These are phyloP conservation scores for Tringa solitaria DNA, from an alignment of 2,113 vertebrate species.

Conservation along the genomic window DNA sequence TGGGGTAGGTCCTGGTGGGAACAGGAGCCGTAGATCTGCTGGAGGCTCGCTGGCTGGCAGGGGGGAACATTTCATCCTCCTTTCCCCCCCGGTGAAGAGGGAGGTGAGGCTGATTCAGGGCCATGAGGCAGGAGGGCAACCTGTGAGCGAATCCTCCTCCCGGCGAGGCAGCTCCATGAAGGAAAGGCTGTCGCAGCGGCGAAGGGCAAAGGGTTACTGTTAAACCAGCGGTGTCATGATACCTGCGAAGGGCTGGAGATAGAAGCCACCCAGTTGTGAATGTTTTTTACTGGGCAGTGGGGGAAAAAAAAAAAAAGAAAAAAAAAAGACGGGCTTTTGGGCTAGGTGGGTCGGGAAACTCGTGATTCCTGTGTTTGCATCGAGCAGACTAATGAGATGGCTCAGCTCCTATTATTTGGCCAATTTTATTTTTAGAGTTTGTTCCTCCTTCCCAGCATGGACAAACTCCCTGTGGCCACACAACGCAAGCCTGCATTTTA, in stretches of 20 bases:
- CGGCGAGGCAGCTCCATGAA: not conserved
- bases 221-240: not conserved
- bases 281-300: rapidly evolving
- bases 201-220: not conserved
- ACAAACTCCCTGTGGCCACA: not conserved
- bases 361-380: not conserved
- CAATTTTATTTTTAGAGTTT: not conserved
- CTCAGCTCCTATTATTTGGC: not conserved
- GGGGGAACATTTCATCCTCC: not conserved
- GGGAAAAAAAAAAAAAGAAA: too few species aligned
- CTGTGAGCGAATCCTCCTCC: not conserved
- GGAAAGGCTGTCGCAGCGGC: not conserved
- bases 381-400: not conserved
- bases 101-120: not conserved
- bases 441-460: not conserved
- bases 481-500: not conserved
- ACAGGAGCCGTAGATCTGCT: not conserved
- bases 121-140: not conserved
- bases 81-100: rapidly evolving
- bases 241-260: not conserved
- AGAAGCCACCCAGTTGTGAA: not conserved
- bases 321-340: not conserved
- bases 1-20: not conserved
- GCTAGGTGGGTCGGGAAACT: not conserved
- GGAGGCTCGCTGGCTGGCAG: not conserved